Conservation (phyloP, 2,797 vertebrate genomes). For the Ispidina picta region DNA sequence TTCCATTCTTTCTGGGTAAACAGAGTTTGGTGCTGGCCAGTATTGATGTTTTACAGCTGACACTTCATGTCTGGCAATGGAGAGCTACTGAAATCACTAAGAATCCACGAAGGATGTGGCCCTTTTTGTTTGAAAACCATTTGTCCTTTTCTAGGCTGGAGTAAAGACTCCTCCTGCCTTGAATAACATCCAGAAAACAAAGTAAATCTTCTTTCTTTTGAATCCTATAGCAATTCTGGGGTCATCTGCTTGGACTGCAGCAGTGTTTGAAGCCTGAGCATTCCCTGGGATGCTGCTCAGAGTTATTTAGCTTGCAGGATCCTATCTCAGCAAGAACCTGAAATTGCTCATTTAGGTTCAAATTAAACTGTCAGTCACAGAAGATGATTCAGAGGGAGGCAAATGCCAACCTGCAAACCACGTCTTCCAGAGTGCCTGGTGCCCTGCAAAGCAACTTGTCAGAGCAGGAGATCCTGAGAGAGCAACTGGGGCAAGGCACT, state of each 20-base stretch:
- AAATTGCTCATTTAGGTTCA: background rate
- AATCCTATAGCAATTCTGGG: background rate
- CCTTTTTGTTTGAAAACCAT: background rate
- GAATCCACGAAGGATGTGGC: background rate
- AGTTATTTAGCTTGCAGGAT: background rate
- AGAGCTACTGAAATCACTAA: background rate
- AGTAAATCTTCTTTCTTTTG: background rate
- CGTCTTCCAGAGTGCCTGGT: background rate
- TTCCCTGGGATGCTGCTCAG: accelerated
- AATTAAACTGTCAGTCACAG: background rate
- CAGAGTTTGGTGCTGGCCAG: background rate
- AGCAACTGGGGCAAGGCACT: background rate
- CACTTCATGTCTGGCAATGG: background rate
- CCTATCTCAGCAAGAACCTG: background rate
- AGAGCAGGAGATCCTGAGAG: background rate
- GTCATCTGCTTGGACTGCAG: background rate
- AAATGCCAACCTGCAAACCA: background rate
- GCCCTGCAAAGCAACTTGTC: background rate
- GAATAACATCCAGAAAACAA: background rate
- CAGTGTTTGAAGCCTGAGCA: background rate
- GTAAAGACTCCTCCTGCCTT: background rate
- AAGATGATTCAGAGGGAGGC: background rate
- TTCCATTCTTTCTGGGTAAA: background rate
- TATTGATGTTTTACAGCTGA: background rate
- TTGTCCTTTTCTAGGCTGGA: background rate